A percentile compares a stretch with the other conserved stretches of the same genome.
These are phyloP conservation scores for Doris montereyensis DNA, from an alignment of 2,888 invertebrate species.

Conservation along the genomic window DNA sequence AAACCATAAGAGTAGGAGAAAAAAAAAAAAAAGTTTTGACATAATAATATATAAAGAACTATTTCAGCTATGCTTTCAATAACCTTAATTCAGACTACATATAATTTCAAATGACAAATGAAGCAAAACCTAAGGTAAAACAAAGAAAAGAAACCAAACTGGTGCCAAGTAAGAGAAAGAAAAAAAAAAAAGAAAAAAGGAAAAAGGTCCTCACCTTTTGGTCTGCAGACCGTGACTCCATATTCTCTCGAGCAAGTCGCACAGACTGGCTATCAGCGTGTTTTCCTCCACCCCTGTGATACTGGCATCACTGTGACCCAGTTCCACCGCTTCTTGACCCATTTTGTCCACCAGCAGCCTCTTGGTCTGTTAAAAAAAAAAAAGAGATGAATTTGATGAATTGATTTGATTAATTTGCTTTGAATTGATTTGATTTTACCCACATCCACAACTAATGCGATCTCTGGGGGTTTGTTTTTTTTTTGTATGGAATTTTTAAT, in stretches of 20 bases:
- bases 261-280: slow-evolving; percentile 96
- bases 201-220: slow-evolving; percentile 79
- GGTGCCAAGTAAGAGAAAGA: not conserved
- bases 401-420: too few species aligned
- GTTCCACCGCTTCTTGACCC: slow-evolving; percentile 93
- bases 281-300: slow-evolving; percentile 90
- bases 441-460: too few species aligned
- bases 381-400: not conserved
- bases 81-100: not conserved
- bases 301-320: slow-evolving; percentile 84
- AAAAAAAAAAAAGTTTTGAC: too few species aligned
- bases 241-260: slow-evolving; percentile 95
- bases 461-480: too few species aligned
- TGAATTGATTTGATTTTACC: too few species aligned
- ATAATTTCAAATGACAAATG: not conserved
- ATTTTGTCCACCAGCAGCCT: slow-evolving; percentile 99
- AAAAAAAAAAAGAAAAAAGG: too few species aligned
- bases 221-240: slow-evolving; percentile 98
- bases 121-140: not conserved
- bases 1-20: too few species aligned
- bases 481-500: too few species aligned
- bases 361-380: slow-evolving; percentile 85
- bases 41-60: too few species aligned
- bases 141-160: not conserved
- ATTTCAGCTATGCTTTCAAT: too few species aligned